phyloP scores from a whole-genome alignment of 2,113 vertebrate species.

The Dasyornis broadbenti region DNA sequence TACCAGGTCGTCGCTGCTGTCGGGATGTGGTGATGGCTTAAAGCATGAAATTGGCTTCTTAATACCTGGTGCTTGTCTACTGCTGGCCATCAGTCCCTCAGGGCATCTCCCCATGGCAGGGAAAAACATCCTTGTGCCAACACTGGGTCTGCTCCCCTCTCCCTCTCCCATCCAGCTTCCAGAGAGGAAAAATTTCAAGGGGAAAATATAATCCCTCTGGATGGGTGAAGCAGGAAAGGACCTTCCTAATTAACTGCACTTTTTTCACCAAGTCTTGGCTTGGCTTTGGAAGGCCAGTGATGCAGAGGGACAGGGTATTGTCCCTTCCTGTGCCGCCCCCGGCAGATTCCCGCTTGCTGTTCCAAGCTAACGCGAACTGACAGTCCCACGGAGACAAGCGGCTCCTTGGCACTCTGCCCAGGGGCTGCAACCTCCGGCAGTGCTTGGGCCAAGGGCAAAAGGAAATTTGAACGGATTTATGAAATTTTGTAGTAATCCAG shows the following conservation, averaged over 20 bases:
- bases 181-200: neutral
- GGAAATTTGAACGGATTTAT: neutral
- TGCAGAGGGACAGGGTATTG: neutral
- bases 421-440: neutral
- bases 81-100: rapidly evolving
- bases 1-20: neutral
- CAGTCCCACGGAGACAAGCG: neutral
- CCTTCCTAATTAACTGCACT: neutral
- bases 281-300: neutral
- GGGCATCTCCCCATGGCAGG: rapidly evolving
- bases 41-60: neutral
- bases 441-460: rapidly evolving
- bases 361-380: neutral
- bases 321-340: rapidly evolving
- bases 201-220: neutral
- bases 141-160: rapidly evolving
- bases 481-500: neutral
- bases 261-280: rapidly evolving
- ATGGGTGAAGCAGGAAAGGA: neutral
- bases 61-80: neutral
- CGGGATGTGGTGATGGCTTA: rapidly evolving
- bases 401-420: neutral
- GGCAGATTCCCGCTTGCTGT: neutral
- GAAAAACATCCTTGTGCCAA: neutral
- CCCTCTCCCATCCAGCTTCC: neutral